Evolutionary conservation across 2,797 vertebrate species (phyloP).

Genomic region (Lacerta agilis): DNA sequence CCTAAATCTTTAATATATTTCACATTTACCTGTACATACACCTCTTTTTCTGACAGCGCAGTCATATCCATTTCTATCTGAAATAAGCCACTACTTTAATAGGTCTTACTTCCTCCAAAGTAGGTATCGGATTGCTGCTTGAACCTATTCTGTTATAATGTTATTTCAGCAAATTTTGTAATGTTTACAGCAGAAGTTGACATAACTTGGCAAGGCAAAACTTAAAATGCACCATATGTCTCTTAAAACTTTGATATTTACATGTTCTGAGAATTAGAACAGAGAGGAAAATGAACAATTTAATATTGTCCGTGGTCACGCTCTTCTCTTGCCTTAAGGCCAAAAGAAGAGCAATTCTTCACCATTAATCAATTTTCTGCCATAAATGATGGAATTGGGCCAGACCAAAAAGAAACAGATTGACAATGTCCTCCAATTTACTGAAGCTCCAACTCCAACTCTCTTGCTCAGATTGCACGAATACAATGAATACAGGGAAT

Average conservation of each 20-base stretch:
- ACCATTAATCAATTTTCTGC: neutral
- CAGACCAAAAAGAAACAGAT: neutral
- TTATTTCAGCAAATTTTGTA: constrained; percentile 37
- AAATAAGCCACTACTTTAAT: neutral
- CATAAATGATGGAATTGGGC: neutral
- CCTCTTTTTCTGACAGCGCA: neutral
- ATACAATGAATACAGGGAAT: neutral
- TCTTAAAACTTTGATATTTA: constrained; percentile 20
- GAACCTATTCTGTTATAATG: constrained; percentile 22
- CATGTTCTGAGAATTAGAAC: constrained; percentile 24
- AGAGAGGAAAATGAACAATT: neutral
- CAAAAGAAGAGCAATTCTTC: neutral
- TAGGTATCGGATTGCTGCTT: neutral
- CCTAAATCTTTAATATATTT: constrained; percentile 31
- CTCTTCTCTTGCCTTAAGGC: neutral
- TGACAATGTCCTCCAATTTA: neutral
- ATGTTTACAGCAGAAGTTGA: constrained; percentile 15
- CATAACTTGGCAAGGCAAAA: constrained; percentile 28
- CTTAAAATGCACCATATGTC: constrained; percentile 36
- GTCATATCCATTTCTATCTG: neutral
- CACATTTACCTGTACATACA: neutral
- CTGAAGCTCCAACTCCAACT: neutral
- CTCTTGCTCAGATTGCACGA: neutral
- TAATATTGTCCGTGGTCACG: neutral
- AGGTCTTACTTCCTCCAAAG: neutral